Evolutionary conservation across 2,113 vertebrate genomes (phyloP).

Genomic region (Buteo buteo): DNA sequence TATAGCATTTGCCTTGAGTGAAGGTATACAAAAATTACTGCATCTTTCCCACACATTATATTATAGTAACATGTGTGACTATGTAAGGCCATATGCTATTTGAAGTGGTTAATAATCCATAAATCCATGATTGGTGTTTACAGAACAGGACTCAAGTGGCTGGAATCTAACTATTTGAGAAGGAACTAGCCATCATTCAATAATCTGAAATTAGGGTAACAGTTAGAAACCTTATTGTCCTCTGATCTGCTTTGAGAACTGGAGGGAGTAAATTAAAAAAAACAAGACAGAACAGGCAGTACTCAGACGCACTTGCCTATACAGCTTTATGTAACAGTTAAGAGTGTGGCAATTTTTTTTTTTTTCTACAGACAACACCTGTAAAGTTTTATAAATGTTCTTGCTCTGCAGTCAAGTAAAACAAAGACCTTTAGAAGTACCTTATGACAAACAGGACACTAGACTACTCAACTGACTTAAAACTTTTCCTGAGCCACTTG

Average conservation of each 20-base stretch:
- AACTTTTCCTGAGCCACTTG: background rate
- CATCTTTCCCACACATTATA: background rate
- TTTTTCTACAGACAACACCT: background rate
- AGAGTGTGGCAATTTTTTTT: background rate
- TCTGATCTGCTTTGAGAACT: background rate
- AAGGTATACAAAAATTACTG: background rate
- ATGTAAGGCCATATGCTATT: background rate
- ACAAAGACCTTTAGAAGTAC: background rate
- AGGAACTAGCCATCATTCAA: background rate
- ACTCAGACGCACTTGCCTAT: background rate
- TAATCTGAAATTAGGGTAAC: background rate
- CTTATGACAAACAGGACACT: background rate
- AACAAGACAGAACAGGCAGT: background rate
- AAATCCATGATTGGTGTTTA: constrained; percentile 6
- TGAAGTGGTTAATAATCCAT: background rate
- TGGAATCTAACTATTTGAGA: background rate
- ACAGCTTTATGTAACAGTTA: background rate
- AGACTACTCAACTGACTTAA: background rate
- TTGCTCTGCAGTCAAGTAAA: background rate
- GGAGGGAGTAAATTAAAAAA: background rate
- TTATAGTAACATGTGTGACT: background rate
- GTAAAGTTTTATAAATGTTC: background rate
- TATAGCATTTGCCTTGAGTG: constrained; percentile 14
- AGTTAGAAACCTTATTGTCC: background rate
- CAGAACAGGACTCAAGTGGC: background rate